phyloP scores from a whole-genome alignment of 2,113 vertebrate genomes.

The Sitta europaea region DNA sequence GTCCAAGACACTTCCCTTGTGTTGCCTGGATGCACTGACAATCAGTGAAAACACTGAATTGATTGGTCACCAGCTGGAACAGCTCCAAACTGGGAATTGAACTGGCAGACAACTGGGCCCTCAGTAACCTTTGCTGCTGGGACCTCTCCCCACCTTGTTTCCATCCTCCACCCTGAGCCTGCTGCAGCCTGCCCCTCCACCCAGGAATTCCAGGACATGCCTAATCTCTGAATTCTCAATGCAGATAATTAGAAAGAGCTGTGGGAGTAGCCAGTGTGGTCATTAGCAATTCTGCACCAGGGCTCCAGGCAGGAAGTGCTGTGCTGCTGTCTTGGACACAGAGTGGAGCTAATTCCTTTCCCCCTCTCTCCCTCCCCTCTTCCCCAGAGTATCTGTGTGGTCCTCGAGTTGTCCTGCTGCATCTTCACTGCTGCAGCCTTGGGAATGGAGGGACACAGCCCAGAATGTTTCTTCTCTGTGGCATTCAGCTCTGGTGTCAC shows the following conservation, averaged over 20 bases:
- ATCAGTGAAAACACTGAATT: constrained; percentile 14
- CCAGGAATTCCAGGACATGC: background rate
- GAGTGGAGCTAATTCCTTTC: background rate
- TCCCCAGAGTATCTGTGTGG: constrained; percentile 7
- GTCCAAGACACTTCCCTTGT: constrained; percentile 22
- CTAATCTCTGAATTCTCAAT: background rate
- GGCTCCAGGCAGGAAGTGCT: constrained; percentile 27
- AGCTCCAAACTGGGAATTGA: background rate
- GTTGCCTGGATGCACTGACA: constrained; percentile 58
- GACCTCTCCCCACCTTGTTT: background rate
- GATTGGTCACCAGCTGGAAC: constrained; percentile 17
- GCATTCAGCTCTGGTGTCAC: background rate
- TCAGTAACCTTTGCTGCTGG: background rate
- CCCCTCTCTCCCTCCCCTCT: background rate
- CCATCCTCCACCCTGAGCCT: background rate
- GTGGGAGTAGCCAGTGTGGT: background rate
- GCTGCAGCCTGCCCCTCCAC: background rate
- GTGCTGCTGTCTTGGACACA: constrained; percentile 9
- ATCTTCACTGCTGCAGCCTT: background rate
- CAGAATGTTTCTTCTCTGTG: background rate
- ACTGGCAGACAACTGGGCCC: background rate
- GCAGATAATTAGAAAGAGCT: background rate
- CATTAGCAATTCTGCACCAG: constrained; percentile 49
- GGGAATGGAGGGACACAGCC: background rate
- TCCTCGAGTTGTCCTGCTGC: background rate